Conservation (phyloP, 2,113 vertebrate genomes). For the Phalacrocorax aristotelis region DNA sequence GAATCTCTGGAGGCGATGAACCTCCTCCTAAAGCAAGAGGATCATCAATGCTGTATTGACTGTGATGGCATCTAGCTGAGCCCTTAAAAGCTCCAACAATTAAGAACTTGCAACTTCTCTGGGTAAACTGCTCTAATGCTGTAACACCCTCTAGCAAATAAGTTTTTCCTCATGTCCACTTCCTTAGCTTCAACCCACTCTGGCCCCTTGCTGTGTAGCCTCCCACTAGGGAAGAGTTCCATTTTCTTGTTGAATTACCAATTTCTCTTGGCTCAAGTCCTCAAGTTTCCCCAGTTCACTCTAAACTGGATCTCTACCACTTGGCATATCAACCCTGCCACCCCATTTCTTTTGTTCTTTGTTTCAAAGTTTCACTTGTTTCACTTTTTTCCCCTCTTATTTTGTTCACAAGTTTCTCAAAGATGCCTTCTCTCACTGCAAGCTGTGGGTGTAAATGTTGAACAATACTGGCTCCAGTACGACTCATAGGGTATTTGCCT, state of each 20-base stretch:
- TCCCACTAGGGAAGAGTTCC: not conserved
- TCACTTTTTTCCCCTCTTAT: not conserved
- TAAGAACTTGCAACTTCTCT: not conserved
- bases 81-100: not conserved
- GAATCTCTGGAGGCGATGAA: not conserved
- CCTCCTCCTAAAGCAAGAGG: not conserved
- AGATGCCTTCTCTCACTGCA: not conserved
- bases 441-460: not conserved
- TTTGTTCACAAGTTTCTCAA: not conserved
- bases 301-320: not conserved
- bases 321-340: not conserved
- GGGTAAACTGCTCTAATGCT: not conserved
- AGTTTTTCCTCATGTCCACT: not conserved
- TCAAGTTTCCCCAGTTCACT: not conserved
- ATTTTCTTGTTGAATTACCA: not conserved
- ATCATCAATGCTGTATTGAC: fast-evolving
- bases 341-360: not conserved
- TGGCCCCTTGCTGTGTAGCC: not conserved
- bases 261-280: not conserved
- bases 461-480: not conserved
- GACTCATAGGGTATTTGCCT: not conserved
- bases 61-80: not conserved
- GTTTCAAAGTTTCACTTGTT: too few relatives aligned
- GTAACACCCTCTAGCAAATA: not conserved
- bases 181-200: not conserved